Base-by-base conservation (phyloP, 2,113 vertebrate species). In the Sterna hirundo region DNA sequence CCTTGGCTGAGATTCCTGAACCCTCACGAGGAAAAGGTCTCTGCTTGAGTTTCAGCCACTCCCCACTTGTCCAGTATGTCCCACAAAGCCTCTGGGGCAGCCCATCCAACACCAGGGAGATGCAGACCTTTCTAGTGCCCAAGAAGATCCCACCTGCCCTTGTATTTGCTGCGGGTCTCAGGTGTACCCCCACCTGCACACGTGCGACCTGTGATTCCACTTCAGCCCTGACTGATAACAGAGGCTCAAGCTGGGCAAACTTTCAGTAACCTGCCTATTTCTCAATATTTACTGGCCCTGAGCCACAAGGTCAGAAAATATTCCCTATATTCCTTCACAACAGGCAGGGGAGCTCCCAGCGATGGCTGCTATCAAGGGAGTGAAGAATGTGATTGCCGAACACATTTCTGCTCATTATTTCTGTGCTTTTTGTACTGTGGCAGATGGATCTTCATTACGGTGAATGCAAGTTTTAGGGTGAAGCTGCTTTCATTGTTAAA, bases 131-230 rank as follows among this genome's bases (percentile, higher is more conserved):
- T 40, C 47, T 15, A 16, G n/a, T 1, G 18, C 46, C 13, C 27
- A 13, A 23, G 8, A 10, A 65, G 26, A 8, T 68, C 22, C 30
- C 57, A 8, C 19, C 34, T 83, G n/a, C 55, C 61, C 71, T 75
- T 0, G 0, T n/a, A 3, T 42, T 55, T 32, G 17, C 22, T 32
- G 55, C 36, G 22, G 68, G 42, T 62, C 34, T 71, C 14, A 10
- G 38, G 21, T 10, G 20, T 19, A 13, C 25, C n/a, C 22, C 16
- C 22, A 42, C 9, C 38, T 16, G 18, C 36, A 65, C 15, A 30
- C 27, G 0, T 34, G 30, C n/a, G 49, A 64, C 51, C 76, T 46
- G 34, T 17, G 68, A 1, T 6, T 54, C 42, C 44, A 14, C 74
- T 66, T 22, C 72, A 77, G 68, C 54, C 58, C 60, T 52, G 77